Percentiles rank a stretch among this genome's conserved stretches.
phyloP scores from a whole-genome alignment of 1,140 invertebrate genomes.

The Belonocnema kinseyi region DNA sequence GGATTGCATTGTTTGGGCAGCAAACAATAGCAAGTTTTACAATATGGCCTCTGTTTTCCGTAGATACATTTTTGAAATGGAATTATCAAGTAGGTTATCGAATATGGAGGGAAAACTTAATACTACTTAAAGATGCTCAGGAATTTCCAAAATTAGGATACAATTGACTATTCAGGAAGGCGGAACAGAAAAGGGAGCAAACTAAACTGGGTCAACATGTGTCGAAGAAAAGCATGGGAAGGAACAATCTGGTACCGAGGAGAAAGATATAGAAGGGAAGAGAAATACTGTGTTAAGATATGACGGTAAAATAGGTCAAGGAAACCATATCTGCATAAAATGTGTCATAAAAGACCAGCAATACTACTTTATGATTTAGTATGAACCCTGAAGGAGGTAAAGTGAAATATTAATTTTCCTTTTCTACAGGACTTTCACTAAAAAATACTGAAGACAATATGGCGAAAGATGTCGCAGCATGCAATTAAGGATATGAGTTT shows the following conservation, averaged over 20 bases:
- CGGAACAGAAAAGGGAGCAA: not conserved
- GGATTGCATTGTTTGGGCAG: not conserved
- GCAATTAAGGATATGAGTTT: constrained; percentile 1
- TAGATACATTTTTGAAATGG: too few species aligned
- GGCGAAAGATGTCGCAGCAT: constrained; percentile 15
- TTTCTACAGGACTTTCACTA: not conserved
- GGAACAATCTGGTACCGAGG: constrained; percentile 17
- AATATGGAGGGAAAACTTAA: too few species aligned
- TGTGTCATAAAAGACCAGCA: not conserved
- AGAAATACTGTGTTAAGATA: constrained; percentile 31
- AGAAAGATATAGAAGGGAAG: constrained; percentile 33
- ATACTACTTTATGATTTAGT: not conserved
- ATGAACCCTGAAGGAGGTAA: not conserved
- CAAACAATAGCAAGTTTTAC: too few species aligned
- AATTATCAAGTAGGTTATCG: too few species aligned
- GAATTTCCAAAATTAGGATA: not conserved
- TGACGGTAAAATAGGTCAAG: constrained; percentile 10
- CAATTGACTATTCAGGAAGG: not conserved
- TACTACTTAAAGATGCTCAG: too few species aligned
- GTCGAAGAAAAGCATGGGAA: constrained; percentile 30
- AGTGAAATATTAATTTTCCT: constrained; percentile 5
- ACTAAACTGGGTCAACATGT: constrained; percentile 37
- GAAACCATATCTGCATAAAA: not conserved
- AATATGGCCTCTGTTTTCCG: too few species aligned
- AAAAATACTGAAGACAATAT: not conserved